A percentile compares a stretch with the other conserved stretches of the same genome.
Evolutionary conservation across 92 coral and sea anemone species (phyloP).

Genomic region (Epizoanthus ramosus): DNA sequence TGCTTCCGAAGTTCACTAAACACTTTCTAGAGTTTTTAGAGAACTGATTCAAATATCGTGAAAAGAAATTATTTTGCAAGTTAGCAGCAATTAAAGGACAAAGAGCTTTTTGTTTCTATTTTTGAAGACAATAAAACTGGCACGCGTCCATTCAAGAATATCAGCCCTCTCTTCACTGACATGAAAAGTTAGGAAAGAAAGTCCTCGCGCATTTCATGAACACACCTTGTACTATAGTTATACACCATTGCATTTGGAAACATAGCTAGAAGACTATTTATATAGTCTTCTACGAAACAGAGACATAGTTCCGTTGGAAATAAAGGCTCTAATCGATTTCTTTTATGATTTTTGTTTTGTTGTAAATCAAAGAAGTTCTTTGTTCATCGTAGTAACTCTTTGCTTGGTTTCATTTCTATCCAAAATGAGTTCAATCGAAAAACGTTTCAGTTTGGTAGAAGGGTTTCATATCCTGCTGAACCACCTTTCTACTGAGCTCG

Average conservation of each 20-base stretch:
- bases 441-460: background rate
- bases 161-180: too few relatives aligned
- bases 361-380: background rate
- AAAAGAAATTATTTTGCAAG: background rate
- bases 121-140: conserved; percentile 6
- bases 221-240: too few relatives aligned
- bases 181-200: too few relatives aligned
- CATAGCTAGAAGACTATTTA: background rate
- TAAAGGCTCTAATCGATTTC: conserved; percentile 25
- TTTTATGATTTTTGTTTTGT: conserved; percentile 17
- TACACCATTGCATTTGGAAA: background rate
- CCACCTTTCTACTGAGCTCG: background rate
- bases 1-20: background rate
- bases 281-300: background rate
- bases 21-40: background rate
- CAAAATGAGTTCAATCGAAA: background rate
- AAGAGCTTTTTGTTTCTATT: conserved; percentile 3
- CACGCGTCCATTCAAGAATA: background rate
- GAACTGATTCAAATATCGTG: background rate
- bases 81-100: conserved; percentile 1
- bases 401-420: background rate
- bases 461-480: conserved; percentile 22
- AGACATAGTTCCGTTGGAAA: background rate
- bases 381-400: background rate
- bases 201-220: too few relatives aligned